These are phyloP conservation scores for Holothuria scabra DNA, from an alignment of 53 echinoderm and acorn worm species.

Conservation along the genomic window DNA sequence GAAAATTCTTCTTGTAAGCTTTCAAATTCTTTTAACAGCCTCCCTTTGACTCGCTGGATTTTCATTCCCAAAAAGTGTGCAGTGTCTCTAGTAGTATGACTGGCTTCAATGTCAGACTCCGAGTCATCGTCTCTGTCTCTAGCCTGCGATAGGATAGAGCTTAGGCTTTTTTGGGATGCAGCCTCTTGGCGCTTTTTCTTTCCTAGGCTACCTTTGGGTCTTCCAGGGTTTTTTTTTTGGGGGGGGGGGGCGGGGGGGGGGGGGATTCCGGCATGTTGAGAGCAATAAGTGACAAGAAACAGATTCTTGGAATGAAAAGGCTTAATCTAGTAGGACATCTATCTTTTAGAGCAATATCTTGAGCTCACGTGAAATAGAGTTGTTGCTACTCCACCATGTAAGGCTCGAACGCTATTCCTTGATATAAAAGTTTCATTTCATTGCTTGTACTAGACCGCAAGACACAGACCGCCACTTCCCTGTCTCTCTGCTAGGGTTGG, in stretches of 20 bases:
- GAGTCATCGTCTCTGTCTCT: background rate
- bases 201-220: background rate
- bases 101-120: background rate
- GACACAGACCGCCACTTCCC: no score
- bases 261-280: background rate
- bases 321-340: no score
- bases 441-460: no score
- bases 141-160: background rate
- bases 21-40: constrained; percentile 1
- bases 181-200: background rate
- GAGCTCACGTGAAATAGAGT: no score
- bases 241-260: no score
- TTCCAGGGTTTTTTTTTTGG: no score
- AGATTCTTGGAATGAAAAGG: no score
- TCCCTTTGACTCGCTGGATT: background rate
- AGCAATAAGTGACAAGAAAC: background rate
- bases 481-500: no score
- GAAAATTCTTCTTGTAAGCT: constrained; percentile 6
- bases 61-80: background rate
- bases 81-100: background rate
- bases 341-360: no score
- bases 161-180: background rate
- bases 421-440: no score
- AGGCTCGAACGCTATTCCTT: no score
- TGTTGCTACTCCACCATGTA: no score